Evolutionary conservation across 2,888 invertebrate species (phyloP), one percentile per base, ranked within the genome.

Genomic region (Andricus quercusramuli): DNA sequence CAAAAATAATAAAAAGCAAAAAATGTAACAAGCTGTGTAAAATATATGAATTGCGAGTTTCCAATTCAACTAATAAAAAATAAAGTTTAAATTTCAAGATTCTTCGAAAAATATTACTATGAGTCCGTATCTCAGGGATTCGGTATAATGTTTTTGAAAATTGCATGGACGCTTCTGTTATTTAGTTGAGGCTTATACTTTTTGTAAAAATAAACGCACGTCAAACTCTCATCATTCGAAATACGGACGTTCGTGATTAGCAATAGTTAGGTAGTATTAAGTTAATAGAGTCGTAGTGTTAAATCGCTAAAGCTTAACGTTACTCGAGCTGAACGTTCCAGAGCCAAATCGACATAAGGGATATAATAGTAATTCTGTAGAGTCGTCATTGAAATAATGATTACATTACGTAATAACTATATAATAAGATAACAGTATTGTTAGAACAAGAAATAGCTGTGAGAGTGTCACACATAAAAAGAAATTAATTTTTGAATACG

Each of bases 201-300:
- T 74, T 22, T 1, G 20, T 13, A 3, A 56, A 56, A 32, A 74
- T 8, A 20, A 56, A 32, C 5, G 20, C 47, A 29, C 29, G 74
- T 56, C 25, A 29, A 47, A 44, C 13, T 56, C 15, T 20, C 29
- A 9, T 56, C 13, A 32, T n/a, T 74, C n/a, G 77, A 84, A 84
- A 83, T 77, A 78, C 84, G 86, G 85, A 87, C 84, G 83, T 85
- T 83, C 85, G 84, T 85, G 86, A 87, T 87, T 87, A 86, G 80
- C 84, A 80, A 82, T 83, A 85, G 85, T 85, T 86, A 84, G 83
- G 62, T 80, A 70, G 84, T 83, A 85, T 85, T 83, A 85, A 87
- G 83, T 83, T 87, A 85, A 86, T 85, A 83, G 85, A 81, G 84
- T 80, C 83, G 79, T 81, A 84, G 79, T 78, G 82, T 81, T 74